Percentiles rank a stretch among this genome's conserved stretches.
phyloP scores from a whole-genome alignment of 2,113 vertebrate genomes.

The Scopus umbretta region DNA sequence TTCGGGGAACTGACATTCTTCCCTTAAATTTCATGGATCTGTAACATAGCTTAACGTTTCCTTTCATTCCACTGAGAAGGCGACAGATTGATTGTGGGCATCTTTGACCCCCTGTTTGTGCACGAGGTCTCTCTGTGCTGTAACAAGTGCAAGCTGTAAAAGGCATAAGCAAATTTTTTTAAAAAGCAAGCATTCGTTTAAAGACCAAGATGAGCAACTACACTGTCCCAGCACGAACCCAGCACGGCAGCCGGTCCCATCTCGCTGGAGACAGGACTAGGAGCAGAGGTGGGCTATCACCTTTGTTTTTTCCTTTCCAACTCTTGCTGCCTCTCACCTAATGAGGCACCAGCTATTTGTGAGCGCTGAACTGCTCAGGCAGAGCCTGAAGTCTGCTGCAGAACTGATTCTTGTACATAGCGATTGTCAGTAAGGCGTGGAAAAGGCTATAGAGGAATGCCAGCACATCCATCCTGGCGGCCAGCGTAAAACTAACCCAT shows the following conservation, averaged over 20 bases:
- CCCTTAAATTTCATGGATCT: neutral
- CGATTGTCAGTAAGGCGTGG: fast-evolving
- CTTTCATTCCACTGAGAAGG: neutral
- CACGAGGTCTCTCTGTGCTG: neutral
- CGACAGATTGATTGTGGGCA: neutral
- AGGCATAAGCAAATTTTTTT: fast-evolving
- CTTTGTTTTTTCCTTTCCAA: neutral
- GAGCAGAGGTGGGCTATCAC: neutral
- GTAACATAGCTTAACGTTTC: neutral
- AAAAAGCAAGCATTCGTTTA: neutral
- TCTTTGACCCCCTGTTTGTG: neutral
- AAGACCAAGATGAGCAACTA: neutral
- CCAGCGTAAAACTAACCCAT: neutral
- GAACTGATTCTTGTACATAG: neutral
- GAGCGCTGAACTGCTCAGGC: neutral
- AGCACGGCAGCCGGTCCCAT: neutral
- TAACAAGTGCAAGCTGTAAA: neutral
- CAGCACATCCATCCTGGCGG: neutral
- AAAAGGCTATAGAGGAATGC: neutral
- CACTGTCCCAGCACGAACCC: neutral
- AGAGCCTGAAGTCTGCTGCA: neutral
- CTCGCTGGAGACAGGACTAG: neutral
- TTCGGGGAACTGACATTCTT: neutral
- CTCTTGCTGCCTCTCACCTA: neutral
- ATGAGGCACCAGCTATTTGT: neutral